phyloP scores from a whole-genome alignment of 2,888 invertebrate species.

The Theretra japonica region DNA sequence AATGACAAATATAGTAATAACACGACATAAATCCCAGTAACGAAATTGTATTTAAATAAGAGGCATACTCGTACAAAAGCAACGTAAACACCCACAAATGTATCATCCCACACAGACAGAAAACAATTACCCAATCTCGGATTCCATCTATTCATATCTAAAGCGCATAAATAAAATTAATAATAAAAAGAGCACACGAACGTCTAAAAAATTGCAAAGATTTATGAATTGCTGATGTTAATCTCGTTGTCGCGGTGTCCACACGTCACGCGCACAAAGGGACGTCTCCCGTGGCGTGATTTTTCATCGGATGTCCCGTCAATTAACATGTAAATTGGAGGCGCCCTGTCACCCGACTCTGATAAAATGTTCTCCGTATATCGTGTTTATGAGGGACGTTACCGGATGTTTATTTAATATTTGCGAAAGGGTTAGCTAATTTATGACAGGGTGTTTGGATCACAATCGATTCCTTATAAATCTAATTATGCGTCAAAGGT shows the following conservation, averaged over 20 bases:
- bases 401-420: background rate
- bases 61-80: too few relatives aligned
- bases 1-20: too few relatives aligned
- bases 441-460: background rate
- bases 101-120: too few relatives aligned
- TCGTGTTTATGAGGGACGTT: background rate
- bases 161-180: background rate
- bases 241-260: conserved; percentile 6
- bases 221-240: conserved; percentile 13
- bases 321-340: conserved; percentile 77
- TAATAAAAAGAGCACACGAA: background rate
- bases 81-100: too few relatives aligned
- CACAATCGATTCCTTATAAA: too few relatives aligned
- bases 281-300: conserved; percentile 49
- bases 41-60: too few relatives aligned
- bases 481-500: too few relatives aligned
- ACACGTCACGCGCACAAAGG: conserved; percentile 43
- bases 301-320: conserved; percentile 63
- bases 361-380: conserved; percentile 36
- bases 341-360: conserved; percentile 40
- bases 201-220: background rate
- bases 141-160: background rate
- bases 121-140: background rate
- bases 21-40: too few relatives aligned
- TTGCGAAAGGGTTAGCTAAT: background rate